These are phyloP conservation scores for Autographa gamma DNA, from an alignment of 2,888 invertebrate genomes.

Conservation along the genomic window DNA sequence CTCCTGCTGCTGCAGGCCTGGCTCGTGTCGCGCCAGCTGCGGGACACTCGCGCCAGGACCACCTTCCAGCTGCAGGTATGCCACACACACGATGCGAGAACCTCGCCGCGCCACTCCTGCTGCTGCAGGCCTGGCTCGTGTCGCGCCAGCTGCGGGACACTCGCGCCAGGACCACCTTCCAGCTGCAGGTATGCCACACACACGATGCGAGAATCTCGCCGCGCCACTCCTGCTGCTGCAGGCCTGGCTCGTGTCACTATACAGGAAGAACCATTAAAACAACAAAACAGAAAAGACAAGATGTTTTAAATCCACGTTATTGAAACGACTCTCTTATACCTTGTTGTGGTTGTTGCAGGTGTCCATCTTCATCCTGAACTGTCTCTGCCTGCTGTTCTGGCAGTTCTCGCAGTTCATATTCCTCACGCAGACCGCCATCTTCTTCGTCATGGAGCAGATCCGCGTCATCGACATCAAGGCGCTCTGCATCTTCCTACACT, in stretches of 20 bases:
- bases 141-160: too few relatives aligned
- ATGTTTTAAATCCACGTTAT: too few relatives aligned
- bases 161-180: too few relatives aligned
- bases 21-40: slow-evolving; percentile 89
- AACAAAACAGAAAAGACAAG: too few relatives aligned
- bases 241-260: too few relatives aligned
- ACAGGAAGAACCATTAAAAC: too few relatives aligned
- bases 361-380: slow-evolving; percentile 77
- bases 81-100: too few relatives aligned
- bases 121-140: too few relatives aligned
- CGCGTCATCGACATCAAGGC: slow-evolving; percentile 83
- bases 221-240: too few relatives aligned
- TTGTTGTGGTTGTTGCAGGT: slow-evolving; percentile 68
- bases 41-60: slow-evolving; percentile 64
- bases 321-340: neutral
- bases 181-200: too few relatives aligned
- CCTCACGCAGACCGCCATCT: slow-evolving; percentile 92
- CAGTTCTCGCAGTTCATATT: slow-evolving; percentile 96
- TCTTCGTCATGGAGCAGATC: slow-evolving; percentile 91
- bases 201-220: too few relatives aligned
- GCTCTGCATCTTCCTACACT: slow-evolving; percentile 77
- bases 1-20: slow-evolving; percentile 93
- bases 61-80: slow-evolving; percentile 70
- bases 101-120: too few relatives aligned
- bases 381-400: slow-evolving; percentile 90